Evolutionary conservation across 23 tunicate genomes (phyloP).

Genomic region (Diplosoma virens): DNA sequence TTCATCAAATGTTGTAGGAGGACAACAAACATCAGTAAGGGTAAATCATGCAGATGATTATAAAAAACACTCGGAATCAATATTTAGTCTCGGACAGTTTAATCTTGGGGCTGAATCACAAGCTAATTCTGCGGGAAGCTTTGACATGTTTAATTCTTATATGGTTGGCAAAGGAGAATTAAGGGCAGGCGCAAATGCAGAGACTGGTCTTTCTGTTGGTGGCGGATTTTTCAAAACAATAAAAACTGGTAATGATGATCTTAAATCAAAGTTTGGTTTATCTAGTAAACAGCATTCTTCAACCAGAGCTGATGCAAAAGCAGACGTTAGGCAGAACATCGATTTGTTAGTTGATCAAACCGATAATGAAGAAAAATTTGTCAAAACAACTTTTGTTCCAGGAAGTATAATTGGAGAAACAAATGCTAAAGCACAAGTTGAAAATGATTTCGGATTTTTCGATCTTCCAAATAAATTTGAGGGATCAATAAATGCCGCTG

Average conservation of each 20-base stretch:
- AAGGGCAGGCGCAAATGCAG: constrained; percentile 1
- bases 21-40: constrained; percentile 1
- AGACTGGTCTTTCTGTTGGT: not conserved
- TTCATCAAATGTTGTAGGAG: constrained; percentile 7
- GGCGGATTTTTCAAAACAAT: constrained; percentile 5
- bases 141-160: not conserved
- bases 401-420: not conserved
- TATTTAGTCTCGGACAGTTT: constrained; percentile 1
- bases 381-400: not conserved
- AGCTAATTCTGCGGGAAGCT: not conserved
- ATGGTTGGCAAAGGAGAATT: not conserved
- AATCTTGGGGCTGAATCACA: constrained; percentile 16
- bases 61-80: constrained; percentile 5
- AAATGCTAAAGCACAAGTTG: not conserved
- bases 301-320: constrained; percentile 5
- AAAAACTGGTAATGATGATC: not conserved
- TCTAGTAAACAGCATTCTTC: not conserved
- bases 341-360: constrained; percentile 4
- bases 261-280: not conserved
- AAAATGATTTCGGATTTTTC: not conserved
- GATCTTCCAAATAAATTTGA: not conserved
- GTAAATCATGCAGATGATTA: constrained; percentile 5
- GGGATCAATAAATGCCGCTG: not conserved
- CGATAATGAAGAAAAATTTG: not conserved
- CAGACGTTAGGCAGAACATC: constrained; percentile 1